Percentiles rank a stretch among this genome's conserved stretches.
Evolutionary conservation across 2,797 vertebrate species (phyloP).

Genomic region (Cossypha polioptera): DNA sequence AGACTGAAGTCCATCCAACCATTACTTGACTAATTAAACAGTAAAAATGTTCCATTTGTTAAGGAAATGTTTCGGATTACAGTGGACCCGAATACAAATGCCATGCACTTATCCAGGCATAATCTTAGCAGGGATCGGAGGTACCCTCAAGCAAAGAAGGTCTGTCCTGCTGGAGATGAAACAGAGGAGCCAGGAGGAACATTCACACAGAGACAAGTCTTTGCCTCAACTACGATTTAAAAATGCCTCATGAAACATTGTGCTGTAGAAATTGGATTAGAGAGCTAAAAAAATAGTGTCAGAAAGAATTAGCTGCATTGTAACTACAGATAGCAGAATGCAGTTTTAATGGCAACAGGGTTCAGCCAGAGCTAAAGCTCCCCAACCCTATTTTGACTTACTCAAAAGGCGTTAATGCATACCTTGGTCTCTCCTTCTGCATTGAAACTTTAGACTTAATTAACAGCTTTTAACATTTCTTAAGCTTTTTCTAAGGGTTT

Average conservation of each 20-base stretch:
- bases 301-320: conserved; percentile 4
- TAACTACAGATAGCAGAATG: neutral
- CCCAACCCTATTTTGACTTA: neutral
- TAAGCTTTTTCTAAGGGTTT: neutral
- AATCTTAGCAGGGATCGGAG: conserved; percentile 30
- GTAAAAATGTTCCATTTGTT: conserved; percentile 33
- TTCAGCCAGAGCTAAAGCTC: neutral
- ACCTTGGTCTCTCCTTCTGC: neutral
- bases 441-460: neutral
- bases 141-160: conserved; percentile 13
- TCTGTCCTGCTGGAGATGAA: neutral
- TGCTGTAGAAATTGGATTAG: neutral
- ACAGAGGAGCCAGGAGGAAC: neutral
- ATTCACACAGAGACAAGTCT: neutral
- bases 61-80: conserved; percentile 41
- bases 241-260: neutral
- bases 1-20: conserved; percentile 31
- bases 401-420: neutral
- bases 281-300: conserved; percentile 8
- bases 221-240: neutral
- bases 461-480: neutral
- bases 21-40: conserved; percentile 54
- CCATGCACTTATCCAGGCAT: conserved; percentile 28
- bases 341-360: neutral
- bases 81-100: conserved; percentile 23